Conservation (phyloP, 2,888 invertebrate genomes). For the Reticulitermes lucifugus region DNA sequence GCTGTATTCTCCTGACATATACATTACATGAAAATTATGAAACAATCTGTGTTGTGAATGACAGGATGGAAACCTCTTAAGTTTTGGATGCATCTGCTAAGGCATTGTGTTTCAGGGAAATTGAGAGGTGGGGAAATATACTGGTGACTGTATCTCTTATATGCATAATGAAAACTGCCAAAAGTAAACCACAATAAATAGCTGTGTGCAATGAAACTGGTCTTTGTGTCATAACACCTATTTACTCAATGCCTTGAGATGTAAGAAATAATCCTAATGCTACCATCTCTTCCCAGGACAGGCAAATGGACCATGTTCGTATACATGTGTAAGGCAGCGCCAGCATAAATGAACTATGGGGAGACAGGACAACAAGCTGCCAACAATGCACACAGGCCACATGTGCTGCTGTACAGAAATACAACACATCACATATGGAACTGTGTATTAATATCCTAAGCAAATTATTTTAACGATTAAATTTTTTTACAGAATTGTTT, state of each 20-base stretch:
- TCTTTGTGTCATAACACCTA: not conserved
- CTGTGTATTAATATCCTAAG: not conserved
- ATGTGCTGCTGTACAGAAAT: not conserved
- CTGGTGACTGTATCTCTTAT: not conserved
- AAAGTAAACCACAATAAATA: no score
- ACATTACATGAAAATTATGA: no score
- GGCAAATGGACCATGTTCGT: constrained; percentile 28
- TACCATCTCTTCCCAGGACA: not conserved
- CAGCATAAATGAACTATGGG: constrained; percentile 14
- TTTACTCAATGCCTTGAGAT: not conserved
- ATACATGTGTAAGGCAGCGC: constrained; percentile 38
- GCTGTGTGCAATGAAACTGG: not conserved
- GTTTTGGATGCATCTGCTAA: no score
- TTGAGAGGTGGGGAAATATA: not conserved
- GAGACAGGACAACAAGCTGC: not conserved
- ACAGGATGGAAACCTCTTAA: no score
- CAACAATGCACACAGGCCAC: not conserved
- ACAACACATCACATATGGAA: not conserved
- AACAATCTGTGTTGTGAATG: no score
- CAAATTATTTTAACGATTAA: not conserved
- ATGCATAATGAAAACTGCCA: not conserved
- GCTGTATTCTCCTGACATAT: no score
- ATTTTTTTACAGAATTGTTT: not conserved
- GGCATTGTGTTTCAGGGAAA: not conserved
- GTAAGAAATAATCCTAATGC: not conserved